Evolutionary conservation across 2,888 invertebrate genomes (phyloP).

Genomic region (Tanytarsus gracilentus): DNA sequence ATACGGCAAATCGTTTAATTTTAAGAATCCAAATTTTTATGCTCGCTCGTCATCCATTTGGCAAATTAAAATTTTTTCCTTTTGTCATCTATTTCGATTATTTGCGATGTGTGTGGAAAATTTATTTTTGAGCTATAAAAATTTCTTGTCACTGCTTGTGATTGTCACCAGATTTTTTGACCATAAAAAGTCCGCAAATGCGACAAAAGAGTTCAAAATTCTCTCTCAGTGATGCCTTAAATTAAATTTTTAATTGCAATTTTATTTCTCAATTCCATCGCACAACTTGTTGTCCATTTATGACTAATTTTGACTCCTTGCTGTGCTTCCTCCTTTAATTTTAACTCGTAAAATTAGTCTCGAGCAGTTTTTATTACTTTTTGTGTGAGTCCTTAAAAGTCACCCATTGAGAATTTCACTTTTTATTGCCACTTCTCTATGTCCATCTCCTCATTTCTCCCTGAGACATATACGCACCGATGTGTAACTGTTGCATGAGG

Average conservation of each 20-base stretch:
- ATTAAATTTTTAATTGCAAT: conserved; percentile 17
- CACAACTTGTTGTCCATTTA: neutral
- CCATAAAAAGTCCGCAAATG: conserved; percentile 11
- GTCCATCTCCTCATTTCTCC: too few relatives aligned
- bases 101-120: conserved; percentile 3
- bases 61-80: conserved; percentile 19
- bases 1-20: conserved; percentile 26
- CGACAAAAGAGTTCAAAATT: too few relatives aligned
- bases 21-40: conserved; percentile 3
- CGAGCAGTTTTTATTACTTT: neutral
- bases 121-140: neutral
- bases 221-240: neutral
- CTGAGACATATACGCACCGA: neutral
- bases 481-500: conserved; percentile 2
- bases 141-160: neutral
- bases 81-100: neutral
- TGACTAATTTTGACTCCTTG: conserved; percentile 27
- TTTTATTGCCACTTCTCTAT: too few relatives aligned
- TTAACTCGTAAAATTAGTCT: neutral
- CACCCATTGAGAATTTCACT: too few relatives aligned
- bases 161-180: conserved; percentile 27
- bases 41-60: conserved; percentile 15
- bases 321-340: neutral
- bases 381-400: too few relatives aligned
- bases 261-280: neutral